Evolutionary conservation across 2,888 invertebrate genomes (phyloP), one percentile per base, ranked within the genome.

Genomic region (Limnephilus marmoratus): DNA sequence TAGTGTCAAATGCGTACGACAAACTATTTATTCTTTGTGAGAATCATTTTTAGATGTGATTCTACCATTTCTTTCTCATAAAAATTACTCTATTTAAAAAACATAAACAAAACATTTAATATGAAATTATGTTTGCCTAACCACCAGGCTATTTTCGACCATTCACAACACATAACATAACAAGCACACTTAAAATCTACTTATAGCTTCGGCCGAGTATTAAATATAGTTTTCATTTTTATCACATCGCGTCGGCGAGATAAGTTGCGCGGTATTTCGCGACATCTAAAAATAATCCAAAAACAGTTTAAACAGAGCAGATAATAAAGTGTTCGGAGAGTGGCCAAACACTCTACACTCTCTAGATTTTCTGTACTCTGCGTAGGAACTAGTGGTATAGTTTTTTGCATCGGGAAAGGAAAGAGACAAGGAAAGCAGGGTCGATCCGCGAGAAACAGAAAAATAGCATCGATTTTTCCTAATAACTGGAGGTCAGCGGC

Each of bases 401-500:
- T 24, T 37, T 83, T 83, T 37, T 34, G 83, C 37, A 9, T 37
- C 4, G 83, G 9, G 83, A n/a, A 34, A 24, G 34, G 83, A 34
- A 83, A 37, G 9, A 83, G 83, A 83, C 83, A 83, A 83, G 31
- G 18, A 34, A 83, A 18, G 37, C 83, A 11, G 82, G 83, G 83
- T 83, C 83, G 83, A 37, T 83, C 45, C 86, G 3, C 86, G 45
- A 9, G 41, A 86, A 86, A n/a, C n/a, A 41, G 49, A 45, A 41
- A 85, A 85, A 86, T 11, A 45, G 12, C 37, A 86, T 86, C 86
- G 86, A 86, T 86, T 86, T 86, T 86, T 86, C 86, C 86, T 29
- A 86, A 86, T 86, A 45, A 45, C n/a, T 86, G 86, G 45, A 86
- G 86, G 86, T 86, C 86, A 45, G 45, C 83, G 83, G 83, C 83